phyloP scores from a whole-genome alignment of 2,888 invertebrate species.

The Bembecia ichneumoniformis region DNA sequence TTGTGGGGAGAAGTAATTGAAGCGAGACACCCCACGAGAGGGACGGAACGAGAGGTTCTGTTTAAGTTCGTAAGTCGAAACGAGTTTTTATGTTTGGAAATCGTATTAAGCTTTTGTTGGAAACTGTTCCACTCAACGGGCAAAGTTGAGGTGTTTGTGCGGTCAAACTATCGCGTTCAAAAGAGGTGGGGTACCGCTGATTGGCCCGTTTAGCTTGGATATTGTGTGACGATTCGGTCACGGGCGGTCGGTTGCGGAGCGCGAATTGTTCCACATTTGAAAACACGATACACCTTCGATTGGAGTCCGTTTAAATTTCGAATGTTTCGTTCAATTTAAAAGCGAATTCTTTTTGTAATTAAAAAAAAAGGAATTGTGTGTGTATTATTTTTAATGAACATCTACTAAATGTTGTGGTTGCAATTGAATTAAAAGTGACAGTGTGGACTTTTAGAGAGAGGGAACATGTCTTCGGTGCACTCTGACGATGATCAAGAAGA shows the following conservation, averaged over 20 bases:
- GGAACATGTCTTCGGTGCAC: conserved; percentile 64
- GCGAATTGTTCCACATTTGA: conserved; percentile 32
- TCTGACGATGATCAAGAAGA: conserved; percentile 77
- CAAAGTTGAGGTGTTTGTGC: conserved; percentile 67
- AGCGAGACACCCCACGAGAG: conserved; percentile 53
- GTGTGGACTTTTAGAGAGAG: conserved; percentile 29
- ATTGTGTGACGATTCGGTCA: conserved; percentile 54
- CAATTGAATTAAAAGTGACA: conserved; percentile 25
- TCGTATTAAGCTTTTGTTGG: conserved; percentile 73
- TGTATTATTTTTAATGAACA: neutral
- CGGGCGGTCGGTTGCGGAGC: conserved; percentile 54
- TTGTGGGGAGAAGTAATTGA: conserved; percentile 52
- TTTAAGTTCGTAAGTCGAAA: conserved; percentile 69
- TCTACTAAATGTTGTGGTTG: neutral
- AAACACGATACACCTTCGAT: conserved; percentile 18
- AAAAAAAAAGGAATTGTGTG: neutral
- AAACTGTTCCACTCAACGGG: conserved; percentile 70
- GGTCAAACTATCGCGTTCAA: conserved; percentile 66
- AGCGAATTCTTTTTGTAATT: neutral
- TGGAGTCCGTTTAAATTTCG: neutral
- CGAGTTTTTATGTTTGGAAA: conserved; percentile 73
- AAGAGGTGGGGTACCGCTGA: conserved; percentile 58
- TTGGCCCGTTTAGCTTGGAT: conserved; percentile 53
- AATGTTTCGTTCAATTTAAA: neutral
- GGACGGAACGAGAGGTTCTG: conserved; percentile 57